Evolutionary conservation across 1,140 invertebrate species (phyloP).

Genomic region (Coelopa frigida): DNA sequence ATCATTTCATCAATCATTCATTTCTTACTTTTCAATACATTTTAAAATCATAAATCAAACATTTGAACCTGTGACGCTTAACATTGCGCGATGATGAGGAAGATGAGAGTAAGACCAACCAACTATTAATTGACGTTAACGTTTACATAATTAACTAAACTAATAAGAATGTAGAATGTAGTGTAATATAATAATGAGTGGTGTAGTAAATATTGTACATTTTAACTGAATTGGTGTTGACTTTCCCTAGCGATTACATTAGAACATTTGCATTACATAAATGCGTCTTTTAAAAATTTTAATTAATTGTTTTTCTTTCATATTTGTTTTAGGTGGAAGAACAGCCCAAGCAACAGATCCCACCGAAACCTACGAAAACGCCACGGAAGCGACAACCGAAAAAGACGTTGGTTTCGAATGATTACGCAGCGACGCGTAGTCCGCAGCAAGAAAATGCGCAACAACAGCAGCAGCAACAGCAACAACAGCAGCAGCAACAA

Average conservation of each 20-base stretch:
- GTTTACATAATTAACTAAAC: too few species aligned
- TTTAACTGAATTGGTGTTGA: too few species aligned
- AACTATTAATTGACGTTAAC: constrained; percentile 6
- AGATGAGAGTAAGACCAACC: constrained; percentile 14
- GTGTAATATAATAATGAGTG: too few species aligned
- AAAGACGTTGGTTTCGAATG: constrained; percentile 38
- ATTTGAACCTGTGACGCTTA: constrained; percentile 41
- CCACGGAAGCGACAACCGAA: constrained; percentile 40
- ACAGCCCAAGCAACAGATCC: constrained; percentile 24
- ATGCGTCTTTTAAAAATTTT: too few species aligned
- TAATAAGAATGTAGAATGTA: too few species aligned
- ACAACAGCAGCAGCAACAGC: constrained; percentile 20
- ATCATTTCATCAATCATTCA: neutral
- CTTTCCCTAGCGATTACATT: too few species aligned
- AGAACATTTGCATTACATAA: too few species aligned
- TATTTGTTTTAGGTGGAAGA: constrained; percentile 21
- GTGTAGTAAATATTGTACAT: too few species aligned
- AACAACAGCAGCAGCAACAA: constrained; percentile 36
- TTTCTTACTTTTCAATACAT: neutral
- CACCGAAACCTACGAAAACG: constrained; percentile 37
- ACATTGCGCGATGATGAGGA: constrained; percentile 17
- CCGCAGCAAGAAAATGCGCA: constrained; percentile 15
- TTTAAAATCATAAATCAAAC: constrained; percentile 2
- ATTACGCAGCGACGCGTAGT: constrained; percentile 35
- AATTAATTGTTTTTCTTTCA: constrained; percentile 20